phyloP scores from a whole-genome alignment of 2,888 invertebrate species.

The Acleris cristana region DNA sequence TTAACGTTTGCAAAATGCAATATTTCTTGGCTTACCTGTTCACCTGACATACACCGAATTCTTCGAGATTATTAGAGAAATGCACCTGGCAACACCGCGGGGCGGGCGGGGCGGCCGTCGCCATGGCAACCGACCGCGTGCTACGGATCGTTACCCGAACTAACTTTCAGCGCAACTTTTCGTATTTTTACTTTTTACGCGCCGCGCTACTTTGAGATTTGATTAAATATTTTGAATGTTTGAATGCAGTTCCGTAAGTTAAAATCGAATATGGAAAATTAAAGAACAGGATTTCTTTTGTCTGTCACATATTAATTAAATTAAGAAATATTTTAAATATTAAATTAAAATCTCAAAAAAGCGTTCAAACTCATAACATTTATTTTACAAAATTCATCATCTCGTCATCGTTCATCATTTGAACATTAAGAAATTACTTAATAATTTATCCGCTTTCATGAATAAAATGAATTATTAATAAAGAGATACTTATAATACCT shows the following conservation, averaged over 20 bases:
- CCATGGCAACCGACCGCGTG: slow-evolving; percentile 57
- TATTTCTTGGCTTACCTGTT: too few species aligned
- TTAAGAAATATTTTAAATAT: too few species aligned
- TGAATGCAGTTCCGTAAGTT: slow-evolving; percentile 1
- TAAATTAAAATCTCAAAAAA: too few species aligned
- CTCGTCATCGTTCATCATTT: too few species aligned
- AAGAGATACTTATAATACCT: too few species aligned
- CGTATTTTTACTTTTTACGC: slow-evolving; percentile 23
- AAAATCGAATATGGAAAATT: background rate
- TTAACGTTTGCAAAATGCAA: too few species aligned
- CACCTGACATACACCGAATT: background rate
- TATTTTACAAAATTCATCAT: too few species aligned
- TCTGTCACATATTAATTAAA: too few species aligned
- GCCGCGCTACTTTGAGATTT: slow-evolving; percentile 5
- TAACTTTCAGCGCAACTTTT: slow-evolving; percentile 34
- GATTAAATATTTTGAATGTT: background rate
- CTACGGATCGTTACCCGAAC: slow-evolving; percentile 39
- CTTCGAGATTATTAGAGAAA: background rate
- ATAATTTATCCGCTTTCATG: too few species aligned
- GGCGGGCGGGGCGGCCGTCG: slow-evolving; percentile 50
- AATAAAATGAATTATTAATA: too few species aligned
- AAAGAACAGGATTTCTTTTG: background rate
- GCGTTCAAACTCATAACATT: too few species aligned
- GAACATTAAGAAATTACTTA: too few species aligned
- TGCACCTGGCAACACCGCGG: slow-evolving; percentile 19